A percentile compares a stretch with the other conserved stretches of the same genome.
Conservation (phyloP, 2,888 invertebrate genomes). For the Ormyrus labotus region DNA sequence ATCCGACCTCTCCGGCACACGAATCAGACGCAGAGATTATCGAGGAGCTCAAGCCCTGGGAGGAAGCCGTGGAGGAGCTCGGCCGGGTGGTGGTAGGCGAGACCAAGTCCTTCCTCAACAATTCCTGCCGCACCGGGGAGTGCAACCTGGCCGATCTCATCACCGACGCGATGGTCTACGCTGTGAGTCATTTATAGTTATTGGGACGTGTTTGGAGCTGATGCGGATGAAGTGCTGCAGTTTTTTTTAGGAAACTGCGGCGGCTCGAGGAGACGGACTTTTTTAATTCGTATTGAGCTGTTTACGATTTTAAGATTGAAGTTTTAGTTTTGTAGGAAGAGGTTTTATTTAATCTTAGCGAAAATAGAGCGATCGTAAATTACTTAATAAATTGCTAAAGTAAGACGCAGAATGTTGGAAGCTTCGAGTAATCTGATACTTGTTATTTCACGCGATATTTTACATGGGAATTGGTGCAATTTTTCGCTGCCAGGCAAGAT, state of each 20-base stretch:
- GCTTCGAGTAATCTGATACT: background rate
- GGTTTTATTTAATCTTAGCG: too few species aligned
- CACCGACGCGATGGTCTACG: conserved; percentile 83
- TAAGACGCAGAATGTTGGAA: background rate
- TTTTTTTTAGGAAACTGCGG: too few species aligned
- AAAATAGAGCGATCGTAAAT: too few species aligned
- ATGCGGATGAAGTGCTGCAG: too few species aligned
- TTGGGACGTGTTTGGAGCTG: too few species aligned
- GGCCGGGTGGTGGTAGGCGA: conserved; percentile 80
- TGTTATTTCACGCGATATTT: background rate
- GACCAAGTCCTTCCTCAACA: conserved; percentile 79
- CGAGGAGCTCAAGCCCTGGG: too few species aligned
- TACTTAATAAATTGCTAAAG: conserved; percentile 36
- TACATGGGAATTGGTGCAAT: too few species aligned
- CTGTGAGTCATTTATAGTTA: conserved; percentile 75
- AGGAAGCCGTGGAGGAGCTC: conserved; percentile 75
- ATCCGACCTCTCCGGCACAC: background rate
- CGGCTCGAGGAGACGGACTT: too few species aligned
- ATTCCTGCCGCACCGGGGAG: conserved; percentile 79
- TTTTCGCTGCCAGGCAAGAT: too few species aligned
- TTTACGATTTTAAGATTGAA: too few species aligned
- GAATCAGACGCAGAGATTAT: background rate
- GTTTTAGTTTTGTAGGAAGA: too few species aligned
- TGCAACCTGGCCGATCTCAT: conserved; percentile 87
- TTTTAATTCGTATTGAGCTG: too few species aligned